A percentile compares a stretch with the other conserved stretches of the same genome.
Evolutionary conservation across 2,888 invertebrate genomes (phyloP).

Genomic region (Eristalinus aeneus): DNA sequence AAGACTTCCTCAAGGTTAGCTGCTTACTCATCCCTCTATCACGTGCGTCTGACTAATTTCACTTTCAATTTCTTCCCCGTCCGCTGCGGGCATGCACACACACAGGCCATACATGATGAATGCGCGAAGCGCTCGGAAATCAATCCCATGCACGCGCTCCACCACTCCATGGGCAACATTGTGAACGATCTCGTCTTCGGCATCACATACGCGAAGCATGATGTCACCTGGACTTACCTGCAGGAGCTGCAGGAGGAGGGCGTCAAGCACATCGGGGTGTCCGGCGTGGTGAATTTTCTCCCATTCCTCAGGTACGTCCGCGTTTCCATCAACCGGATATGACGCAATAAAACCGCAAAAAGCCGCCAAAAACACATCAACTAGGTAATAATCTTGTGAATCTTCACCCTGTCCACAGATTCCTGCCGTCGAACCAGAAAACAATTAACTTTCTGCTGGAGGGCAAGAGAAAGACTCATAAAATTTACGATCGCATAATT

Average conservation of each 20-base stretch:
- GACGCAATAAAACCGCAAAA: slow-evolving; percentile 51
- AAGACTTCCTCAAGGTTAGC: slow-evolving; percentile 83
- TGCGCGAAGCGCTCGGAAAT: slow-evolving; percentile 76
- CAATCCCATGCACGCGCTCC: slow-evolving; percentile 77
- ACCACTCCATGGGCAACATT: slow-evolving; percentile 88
- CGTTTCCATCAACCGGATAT: slow-evolving; percentile 30
- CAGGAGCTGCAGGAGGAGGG: slow-evolving; percentile 91
- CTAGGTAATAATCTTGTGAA: slow-evolving; percentile 7
- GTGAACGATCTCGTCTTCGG: slow-evolving; percentile 91
- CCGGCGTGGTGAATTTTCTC: slow-evolving; percentile 91
- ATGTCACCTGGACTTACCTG: slow-evolving; percentile 89
- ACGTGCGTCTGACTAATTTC: slow-evolving; percentile 32
- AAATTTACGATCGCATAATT: slow-evolving; percentile 86
- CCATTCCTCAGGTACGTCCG: slow-evolving; percentile 86
- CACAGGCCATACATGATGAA: slow-evolving; percentile 71
- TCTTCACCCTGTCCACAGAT: slow-evolving; percentile 71
- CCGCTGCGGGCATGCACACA: background rate
- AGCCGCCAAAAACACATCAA: slow-evolving; percentile 32
- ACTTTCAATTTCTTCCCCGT: slow-evolving; percentile 38
- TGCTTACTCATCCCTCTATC: slow-evolving; percentile 30
- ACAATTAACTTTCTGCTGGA: slow-evolving; percentile 85
- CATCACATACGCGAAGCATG: slow-evolving; percentile 85
- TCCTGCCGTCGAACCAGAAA: slow-evolving; percentile 83
- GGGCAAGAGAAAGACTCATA: slow-evolving; percentile 88
- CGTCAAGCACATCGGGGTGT: slow-evolving; percentile 90